Percentiles rank a stretch among this genome's conserved stretches.
These are phyloP conservation scores for Epistrophe grossulariae DNA, from an alignment of 2,888 invertebrate species.

Conservation along the genomic window DNA sequence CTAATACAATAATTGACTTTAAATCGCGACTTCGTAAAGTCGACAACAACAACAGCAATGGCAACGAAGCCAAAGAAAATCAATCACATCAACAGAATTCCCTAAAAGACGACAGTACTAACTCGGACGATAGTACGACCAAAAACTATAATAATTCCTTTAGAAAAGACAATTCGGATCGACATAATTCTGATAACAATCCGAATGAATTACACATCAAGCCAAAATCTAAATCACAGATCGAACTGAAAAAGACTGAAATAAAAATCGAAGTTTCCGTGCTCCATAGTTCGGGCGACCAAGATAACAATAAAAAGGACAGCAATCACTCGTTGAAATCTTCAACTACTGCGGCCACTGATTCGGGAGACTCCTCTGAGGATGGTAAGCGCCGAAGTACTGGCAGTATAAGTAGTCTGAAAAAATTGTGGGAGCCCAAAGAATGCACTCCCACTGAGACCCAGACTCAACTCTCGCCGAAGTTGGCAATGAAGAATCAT, in stretches of 20 bases:
- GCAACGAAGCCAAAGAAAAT: slow-evolving; percentile 77
- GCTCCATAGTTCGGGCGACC: slow-evolving; percentile 71
- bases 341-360: slow-evolving; percentile 66
- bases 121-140: slow-evolving; percentile 73
- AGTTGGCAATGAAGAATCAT: slow-evolving; percentile 85
- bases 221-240: slow-evolving; percentile 75
- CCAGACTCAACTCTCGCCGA: slow-evolving; percentile 83
- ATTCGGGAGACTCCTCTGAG: slow-evolving; percentile 73
- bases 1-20: slow-evolving; percentile 90
- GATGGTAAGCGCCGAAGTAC: slow-evolving; percentile 95
- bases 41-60: slow-evolving; percentile 84
- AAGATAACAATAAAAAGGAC: slow-evolving; percentile 82
- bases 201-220: slow-evolving; percentile 72
- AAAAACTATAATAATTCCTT: slow-evolving; percentile 74
- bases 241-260: slow-evolving; percentile 84
- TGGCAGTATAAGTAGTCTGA: slow-evolving; percentile 95
- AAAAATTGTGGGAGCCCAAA: slow-evolving; percentile 96
- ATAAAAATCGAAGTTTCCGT: slow-evolving; percentile 83
- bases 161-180: slow-evolving; percentile 71
- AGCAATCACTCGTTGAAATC: slow-evolving; percentile 77
- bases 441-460: slow-evolving; percentile 82
- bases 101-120: slow-evolving; percentile 77
- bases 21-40: slow-evolving; percentile 93
- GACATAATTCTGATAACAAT: slow-evolving; percentile 62
- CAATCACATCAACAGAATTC: slow-evolving; percentile 76